A percentile compares a stretch with the other conserved stretches of the same genome.
phyloP scores from a whole-genome alignment of 2,113 vertebrate species.

The Machaerirhynchus nigripectus region DNA sequence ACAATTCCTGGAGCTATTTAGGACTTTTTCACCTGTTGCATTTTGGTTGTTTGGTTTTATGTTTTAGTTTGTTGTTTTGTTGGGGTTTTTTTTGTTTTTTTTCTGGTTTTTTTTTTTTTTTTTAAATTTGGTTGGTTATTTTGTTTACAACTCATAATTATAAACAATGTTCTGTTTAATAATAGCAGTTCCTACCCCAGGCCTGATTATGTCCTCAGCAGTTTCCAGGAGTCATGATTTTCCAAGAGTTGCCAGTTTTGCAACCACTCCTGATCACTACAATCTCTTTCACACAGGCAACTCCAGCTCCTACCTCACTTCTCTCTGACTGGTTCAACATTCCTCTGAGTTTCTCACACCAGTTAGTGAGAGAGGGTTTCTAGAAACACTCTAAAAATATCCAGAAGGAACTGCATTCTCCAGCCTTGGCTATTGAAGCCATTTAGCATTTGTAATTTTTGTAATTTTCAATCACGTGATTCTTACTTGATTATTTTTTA shows the following conservation, averaged over 20 bases:
- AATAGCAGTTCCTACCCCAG: neutral
- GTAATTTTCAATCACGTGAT: neutral
- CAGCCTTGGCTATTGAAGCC: neutral
- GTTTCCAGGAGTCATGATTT: neutral
- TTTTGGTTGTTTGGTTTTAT: neutral
- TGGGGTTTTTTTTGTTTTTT: too few relatives aligned
- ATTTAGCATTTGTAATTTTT: neutral
- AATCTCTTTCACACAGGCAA: neutral
- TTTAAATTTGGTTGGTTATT: neutral
- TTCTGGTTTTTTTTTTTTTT: too few relatives aligned
- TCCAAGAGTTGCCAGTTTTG: neutral
- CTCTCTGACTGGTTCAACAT: neutral
- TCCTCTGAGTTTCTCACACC: neutral
- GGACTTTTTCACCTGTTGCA: neutral
- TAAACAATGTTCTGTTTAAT: neutral
- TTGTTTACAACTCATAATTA: neutral
- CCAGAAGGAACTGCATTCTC: neutral
- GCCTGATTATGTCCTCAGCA: neutral
- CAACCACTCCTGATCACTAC: neutral
- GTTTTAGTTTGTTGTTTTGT: neutral
- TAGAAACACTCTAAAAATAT: neutral
- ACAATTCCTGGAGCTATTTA: neutral
- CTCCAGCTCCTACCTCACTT: neutral
- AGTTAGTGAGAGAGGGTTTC: neutral
- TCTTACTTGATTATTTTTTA: neutral